These are phyloP conservation scores for Nansenia antarctica DNA, from an alignment of 2,113 vertebrate species.

Conservation along the genomic window DNA sequence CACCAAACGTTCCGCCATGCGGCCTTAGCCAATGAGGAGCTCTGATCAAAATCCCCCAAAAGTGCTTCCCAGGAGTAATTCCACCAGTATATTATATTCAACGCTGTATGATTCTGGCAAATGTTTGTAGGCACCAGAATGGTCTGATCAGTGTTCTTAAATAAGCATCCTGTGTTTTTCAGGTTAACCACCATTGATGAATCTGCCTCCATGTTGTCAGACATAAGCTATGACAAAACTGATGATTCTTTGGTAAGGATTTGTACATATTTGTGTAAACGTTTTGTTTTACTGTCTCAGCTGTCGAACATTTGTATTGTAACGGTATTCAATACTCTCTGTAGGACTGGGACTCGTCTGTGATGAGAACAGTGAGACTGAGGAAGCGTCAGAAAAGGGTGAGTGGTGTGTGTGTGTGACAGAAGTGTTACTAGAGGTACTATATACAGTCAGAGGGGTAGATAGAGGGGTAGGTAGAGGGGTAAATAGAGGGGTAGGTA, in stretches of 20 bases:
- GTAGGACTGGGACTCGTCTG: constrained; percentile 91
- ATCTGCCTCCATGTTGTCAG: constrained; percentile 91
- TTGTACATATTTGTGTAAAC: neutral
- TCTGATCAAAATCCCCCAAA: no score
- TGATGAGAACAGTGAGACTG: constrained; percentile 81
- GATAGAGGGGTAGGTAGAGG: no score
- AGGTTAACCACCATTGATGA: constrained; percentile 92
- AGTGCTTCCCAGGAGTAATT: no score
- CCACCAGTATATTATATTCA: no score
- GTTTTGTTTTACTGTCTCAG: neutral
- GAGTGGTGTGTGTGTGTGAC: constrained; percentile 33
- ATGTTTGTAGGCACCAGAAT: neutral
- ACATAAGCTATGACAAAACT: constrained; percentile 96
- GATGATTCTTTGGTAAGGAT: constrained; percentile 91
- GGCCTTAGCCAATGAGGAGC: no score
- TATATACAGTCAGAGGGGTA: neutral
- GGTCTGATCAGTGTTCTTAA: neutral
- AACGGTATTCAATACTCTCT: neutral
- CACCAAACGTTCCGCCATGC: no score
- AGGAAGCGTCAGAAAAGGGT: constrained; percentile 90
- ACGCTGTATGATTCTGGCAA: neutral
- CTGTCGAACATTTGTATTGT: neutral
- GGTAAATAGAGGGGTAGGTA: no score
- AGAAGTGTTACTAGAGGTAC: neutral
- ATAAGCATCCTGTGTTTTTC: constrained; percentile 8